Percentiles rank a stretch among this genome's conserved stretches.
Evolutionary conservation across 2,113 vertebrate species (phyloP).

Genomic region (Pholis gunnellus): DNA sequence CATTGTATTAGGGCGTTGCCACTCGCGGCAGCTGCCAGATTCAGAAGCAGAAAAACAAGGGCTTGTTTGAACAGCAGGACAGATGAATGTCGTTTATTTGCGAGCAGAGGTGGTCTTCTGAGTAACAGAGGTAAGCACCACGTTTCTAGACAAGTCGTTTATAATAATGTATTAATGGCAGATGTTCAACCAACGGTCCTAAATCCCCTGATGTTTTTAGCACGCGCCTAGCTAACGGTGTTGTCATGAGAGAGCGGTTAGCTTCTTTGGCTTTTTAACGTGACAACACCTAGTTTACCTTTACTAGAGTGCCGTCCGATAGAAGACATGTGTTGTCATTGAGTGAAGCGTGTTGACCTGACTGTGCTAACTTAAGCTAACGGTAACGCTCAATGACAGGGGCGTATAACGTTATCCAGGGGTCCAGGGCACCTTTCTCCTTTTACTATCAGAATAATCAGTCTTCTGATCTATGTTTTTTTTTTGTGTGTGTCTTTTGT

Average conservation of each 20-base stretch:
- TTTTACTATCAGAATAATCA: too few relatives aligned
- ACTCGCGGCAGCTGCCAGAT: constrained; percentile 66
- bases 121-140: constrained; percentile 19
- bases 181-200: neutral
- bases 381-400: too few relatives aligned
- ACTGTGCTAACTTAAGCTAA: neutral
- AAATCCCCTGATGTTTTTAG: constrained; percentile 68
- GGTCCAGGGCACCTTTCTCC: too few relatives aligned
- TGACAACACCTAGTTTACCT: neutral
- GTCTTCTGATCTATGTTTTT: too few relatives aligned
- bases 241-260: neutral
- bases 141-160: fast-evolving
- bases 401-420: too few relatives aligned
- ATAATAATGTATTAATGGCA: neutral
- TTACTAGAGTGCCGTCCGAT: neutral
- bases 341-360: neutral
- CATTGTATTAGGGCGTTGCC: neutral
- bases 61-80: neutral
- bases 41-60: constrained; percentile 32
- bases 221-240: constrained; percentile 43
- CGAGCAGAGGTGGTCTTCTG: neutral
- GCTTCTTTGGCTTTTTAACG: neutral
- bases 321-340: neutral
- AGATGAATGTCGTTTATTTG: neutral
- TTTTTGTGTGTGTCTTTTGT: too few relatives aligned